phyloP scores from a whole-genome alignment of 2,888 invertebrate species.

The Cataglyphis altisquamis region DNA sequence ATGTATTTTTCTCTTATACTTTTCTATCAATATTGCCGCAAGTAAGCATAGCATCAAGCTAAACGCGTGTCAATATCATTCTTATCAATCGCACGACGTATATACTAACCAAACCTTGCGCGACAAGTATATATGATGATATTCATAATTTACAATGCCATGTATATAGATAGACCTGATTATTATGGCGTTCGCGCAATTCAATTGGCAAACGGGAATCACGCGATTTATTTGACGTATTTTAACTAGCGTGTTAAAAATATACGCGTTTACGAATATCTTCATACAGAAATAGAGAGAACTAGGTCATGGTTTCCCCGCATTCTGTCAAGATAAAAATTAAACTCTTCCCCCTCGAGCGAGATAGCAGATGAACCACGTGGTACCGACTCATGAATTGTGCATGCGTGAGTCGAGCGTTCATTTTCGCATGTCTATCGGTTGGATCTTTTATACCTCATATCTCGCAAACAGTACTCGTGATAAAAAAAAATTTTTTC shows the following conservation, averaged over 20 bases:
- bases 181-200: background rate
- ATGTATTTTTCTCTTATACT: background rate
- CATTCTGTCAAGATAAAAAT: slow-evolving; percentile 42
- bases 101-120: background rate
- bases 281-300: slow-evolving; percentile 18
- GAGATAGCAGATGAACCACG: slow-evolving; percentile 16
- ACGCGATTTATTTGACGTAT: slow-evolving; percentile 7
- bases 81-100: slow-evolving; percentile 19
- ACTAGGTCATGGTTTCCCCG: slow-evolving; percentile 34
- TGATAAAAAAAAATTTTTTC: background rate
- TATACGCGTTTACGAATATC: slow-evolving; percentile 4
- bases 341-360: background rate
- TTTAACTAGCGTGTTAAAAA: slow-evolving; percentile 11
- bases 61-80: slow-evolving; percentile 6
- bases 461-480: background rate
- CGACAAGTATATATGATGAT: background rate
- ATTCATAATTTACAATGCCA: background rate
- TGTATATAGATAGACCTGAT: slow-evolving; percentile 7
- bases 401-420: slow-evolving; percentile 38
- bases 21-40: background rate
- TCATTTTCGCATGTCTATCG: slow-evolving; percentile 43
- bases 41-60: background rate
- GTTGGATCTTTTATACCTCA: slow-evolving; percentile 26
- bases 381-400: slow-evolving; percentile 41
- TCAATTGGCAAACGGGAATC: background rate